These are phyloP conservation scores for Sinocyclocheilus anophthalmus DNA, from an alignment of 2,113 vertebrate genomes.

Conservation along the genomic window DNA sequence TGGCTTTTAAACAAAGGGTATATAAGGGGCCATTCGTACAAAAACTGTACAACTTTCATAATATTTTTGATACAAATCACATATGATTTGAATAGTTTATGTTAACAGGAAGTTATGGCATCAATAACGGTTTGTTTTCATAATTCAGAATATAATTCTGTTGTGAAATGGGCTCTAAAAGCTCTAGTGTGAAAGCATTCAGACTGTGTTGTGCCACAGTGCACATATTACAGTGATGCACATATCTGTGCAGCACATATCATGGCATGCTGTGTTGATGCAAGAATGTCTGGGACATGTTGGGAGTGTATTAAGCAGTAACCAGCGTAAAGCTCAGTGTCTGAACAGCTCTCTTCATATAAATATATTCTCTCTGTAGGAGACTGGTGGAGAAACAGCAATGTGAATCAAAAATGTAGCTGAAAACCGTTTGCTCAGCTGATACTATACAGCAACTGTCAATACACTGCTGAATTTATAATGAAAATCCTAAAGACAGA, in stretches of 20 bases:
- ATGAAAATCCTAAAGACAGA: background rate
- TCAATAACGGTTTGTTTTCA: background rate
- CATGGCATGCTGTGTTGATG: background rate
- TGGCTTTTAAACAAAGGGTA: constrained; percentile 3
- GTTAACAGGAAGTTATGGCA: background rate
- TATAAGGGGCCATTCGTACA: background rate
- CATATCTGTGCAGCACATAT: background rate
- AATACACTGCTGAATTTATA: background rate
- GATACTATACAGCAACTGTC: constrained; percentile 22
- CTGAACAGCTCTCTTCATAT: background rate
- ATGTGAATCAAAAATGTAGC: background rate
- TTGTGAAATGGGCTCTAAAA: background rate
- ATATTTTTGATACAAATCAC: background rate
- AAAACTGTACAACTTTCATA: background rate
- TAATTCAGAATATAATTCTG: background rate
- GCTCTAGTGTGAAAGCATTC: background rate
- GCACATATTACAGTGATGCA: background rate
- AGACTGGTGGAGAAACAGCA: constrained; percentile 9
- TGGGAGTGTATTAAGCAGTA: background rate
- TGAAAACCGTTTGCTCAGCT: constrained; percentile 24
- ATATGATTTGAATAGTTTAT: background rate
- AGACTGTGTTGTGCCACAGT: background rate
- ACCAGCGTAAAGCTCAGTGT: background rate
- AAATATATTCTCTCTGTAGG: background rate
- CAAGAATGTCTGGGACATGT: background rate